A percentile compares a stretch with the other conserved stretches of the same genome.
phyloP scores from a whole-genome alignment of 2,888 invertebrate genomes.

The Hylaea fasciaria region DNA sequence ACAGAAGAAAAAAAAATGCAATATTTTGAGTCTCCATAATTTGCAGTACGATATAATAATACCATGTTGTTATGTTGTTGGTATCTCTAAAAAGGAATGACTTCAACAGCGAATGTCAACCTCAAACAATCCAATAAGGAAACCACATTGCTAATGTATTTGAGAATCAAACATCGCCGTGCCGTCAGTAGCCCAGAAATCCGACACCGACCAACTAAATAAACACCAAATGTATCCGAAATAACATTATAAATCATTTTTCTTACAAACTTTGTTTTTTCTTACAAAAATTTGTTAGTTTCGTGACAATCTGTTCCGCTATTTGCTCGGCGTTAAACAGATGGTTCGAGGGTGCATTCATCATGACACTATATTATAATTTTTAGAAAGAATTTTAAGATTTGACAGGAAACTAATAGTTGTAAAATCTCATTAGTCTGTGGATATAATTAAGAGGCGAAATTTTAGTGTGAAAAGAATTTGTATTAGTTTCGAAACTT shows the following conservation, averaged over 20 bases:
- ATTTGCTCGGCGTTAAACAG: slow-evolving; percentile 82
- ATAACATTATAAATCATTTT: slow-evolving; percentile 83
- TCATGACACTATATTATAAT: slow-evolving; percentile 71
- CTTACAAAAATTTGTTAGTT: slow-evolving; percentile 78
- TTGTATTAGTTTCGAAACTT: background rate
- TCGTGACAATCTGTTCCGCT: slow-evolving; percentile 84
- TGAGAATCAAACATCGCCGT: slow-evolving; percentile 54
- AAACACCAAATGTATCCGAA: slow-evolving; percentile 81
- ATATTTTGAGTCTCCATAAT: too few species aligned
- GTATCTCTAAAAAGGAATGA: too few species aligned
- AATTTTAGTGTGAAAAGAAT: background rate
- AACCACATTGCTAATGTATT: slow-evolving; percentile 52
- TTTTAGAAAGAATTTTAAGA: slow-evolving; percentile 60
- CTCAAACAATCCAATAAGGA: slow-evolving; percentile 26
- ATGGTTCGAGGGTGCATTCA: slow-evolving; percentile 69
- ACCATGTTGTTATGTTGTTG: too few species aligned
- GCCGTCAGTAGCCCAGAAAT: slow-evolving; percentile 59
- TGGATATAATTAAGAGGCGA: slow-evolving; percentile 22
- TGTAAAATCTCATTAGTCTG: slow-evolving; percentile 52
- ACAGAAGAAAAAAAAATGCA: too few species aligned
- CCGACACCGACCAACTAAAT: slow-evolving; percentile 61
- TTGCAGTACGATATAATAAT: too few species aligned
- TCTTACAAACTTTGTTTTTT: slow-evolving; percentile 63
- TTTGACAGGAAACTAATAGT: slow-evolving; percentile 63
- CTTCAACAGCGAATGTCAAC: slow-evolving; percentile 17